Evolutionary conservation across 2,797 vertebrate genomes (phyloP), one percentile per base, ranked within the genome.

Genomic region (Onychomys leucogaster): DNA sequence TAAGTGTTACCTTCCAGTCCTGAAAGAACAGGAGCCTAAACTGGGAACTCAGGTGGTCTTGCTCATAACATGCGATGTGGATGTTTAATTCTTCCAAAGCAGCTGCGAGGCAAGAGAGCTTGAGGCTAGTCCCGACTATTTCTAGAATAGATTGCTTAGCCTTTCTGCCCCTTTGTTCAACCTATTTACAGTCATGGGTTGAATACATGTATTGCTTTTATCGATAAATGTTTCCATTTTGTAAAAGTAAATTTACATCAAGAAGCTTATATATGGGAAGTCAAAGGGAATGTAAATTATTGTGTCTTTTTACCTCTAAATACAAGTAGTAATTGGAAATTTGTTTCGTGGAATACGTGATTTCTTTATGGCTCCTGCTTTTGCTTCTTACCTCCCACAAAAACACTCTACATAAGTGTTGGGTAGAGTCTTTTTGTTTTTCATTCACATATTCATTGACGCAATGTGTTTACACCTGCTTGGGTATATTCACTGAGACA

Each of bases 241-340:
- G 61, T 67, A 65, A 6, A 34, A 57, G 34, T 65, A 75, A 78
- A 92, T 67, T 89, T 65, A 37, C 41, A 77, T 55, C 49, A 95
- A 89, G 49, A 43, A 95, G 75, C 12, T 29, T 76, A 73, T 73
- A 86, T 75, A 55, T 55, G 75, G 73, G 59, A 83, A n/a, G 46
- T 78, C 52, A 95, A 91, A 86, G 16, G 16, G 27, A 94, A 80
- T 63, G 43, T 77, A 37, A 94, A 85, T 69, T 82, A 78, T 63
- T 65, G 73, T 25, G 9, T 65, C 46, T 94, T 93, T 89, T 81
- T 46, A 77, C 13, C 41, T 91, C 34, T 57, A 83, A 96, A 67
- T 69, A 89, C 25, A 91, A 73, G 43, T 49, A 94, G 61, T 2
- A 76, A 63, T 16, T 93, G n/a, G 57, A 90, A 93, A 94, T 84